Conservation (phyloP, 2,797 vertebrate genomes). For the Paramormyrops hopkinsi region DNA sequence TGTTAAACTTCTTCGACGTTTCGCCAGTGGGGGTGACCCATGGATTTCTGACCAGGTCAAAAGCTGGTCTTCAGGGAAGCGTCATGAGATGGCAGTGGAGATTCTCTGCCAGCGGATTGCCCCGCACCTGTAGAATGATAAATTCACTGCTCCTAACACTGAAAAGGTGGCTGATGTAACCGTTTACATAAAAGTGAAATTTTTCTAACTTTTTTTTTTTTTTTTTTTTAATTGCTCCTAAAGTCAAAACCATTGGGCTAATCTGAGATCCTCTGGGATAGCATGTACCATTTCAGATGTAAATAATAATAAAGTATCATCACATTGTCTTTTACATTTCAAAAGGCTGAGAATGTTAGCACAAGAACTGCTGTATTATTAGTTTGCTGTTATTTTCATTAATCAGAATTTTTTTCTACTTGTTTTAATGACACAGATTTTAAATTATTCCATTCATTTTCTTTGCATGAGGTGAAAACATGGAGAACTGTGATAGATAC, state of each 20-base stretch:
- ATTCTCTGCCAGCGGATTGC: background rate
- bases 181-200: constrained; percentile 1
- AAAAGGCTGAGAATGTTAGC: background rate
- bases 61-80: background rate
- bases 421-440: background rate
- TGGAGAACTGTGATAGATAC: background rate
- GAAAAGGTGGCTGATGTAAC: constrained; percentile 11
- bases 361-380: background rate
- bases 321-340: background rate
- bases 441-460: background rate
- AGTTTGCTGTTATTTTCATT: background rate
- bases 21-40: constrained; percentile 41
- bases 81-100: background rate
- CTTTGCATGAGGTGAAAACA: background rate
- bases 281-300: background rate
- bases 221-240: background rate
- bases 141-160: background rate
- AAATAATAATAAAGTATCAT: background rate
- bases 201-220: background rate
- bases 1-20: constrained; percentile 38
- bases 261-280: background rate
- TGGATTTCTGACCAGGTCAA: background rate
- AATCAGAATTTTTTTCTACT: background rate
- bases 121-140: constrained; percentile 21
- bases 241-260: background rate